Evolutionary conservation across 1,140 invertebrate species (phyloP).

Genomic region (Grapholita molesta): DNA sequence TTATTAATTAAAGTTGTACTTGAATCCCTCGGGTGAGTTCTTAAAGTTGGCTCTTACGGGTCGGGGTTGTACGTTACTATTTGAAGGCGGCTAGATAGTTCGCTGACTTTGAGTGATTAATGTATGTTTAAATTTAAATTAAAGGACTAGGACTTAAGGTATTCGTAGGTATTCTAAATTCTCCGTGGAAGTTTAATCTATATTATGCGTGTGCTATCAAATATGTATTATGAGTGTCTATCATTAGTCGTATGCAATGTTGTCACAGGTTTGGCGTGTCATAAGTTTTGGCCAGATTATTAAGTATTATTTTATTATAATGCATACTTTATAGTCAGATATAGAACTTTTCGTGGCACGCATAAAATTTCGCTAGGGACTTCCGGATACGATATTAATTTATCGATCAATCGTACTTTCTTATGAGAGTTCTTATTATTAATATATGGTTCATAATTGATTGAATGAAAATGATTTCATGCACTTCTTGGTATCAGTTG

Average conservation of each 20-base stretch:
- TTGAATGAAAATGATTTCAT: too few species aligned
- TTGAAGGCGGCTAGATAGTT: background rate
- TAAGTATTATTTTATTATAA: too few species aligned
- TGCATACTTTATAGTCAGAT: too few species aligned
- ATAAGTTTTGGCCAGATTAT: background rate
- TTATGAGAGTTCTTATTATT: too few species aligned
- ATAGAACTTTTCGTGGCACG: too few species aligned
- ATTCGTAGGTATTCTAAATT: background rate
- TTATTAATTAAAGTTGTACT: constrained; percentile 4
- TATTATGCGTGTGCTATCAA: background rate
- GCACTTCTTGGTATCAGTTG: too few species aligned
- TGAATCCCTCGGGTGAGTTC: background rate
- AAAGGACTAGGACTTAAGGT: too few species aligned
- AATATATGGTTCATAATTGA: too few species aligned
- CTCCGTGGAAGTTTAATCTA: background rate
- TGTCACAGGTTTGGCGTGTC: background rate
- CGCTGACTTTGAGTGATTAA: background rate
- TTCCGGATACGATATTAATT: too few species aligned
- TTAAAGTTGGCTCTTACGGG: background rate
- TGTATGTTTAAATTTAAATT: background rate
- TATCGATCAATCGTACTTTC: too few species aligned
- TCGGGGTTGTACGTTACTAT: background rate
- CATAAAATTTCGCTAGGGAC: too few species aligned
- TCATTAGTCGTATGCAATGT: background rate
- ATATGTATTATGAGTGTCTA: background rate